These are phyloP conservation scores for Miichthys miiuy DNA, from an alignment of 2,797 vertebrate species.

Conservation along the genomic window DNA sequence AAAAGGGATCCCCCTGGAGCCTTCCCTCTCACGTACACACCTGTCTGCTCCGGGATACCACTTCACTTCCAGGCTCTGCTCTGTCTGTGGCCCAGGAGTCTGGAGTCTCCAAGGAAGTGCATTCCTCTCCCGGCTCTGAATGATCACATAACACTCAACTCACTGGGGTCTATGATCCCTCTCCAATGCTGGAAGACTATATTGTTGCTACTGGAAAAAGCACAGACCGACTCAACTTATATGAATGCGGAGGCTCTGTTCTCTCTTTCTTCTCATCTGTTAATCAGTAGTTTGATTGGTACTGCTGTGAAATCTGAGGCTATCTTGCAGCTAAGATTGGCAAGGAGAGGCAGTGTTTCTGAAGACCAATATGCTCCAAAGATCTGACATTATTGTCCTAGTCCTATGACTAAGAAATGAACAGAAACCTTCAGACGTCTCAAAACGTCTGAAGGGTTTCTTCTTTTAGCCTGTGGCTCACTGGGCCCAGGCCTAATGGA, in stretches of 20 bases:
- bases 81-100: slow-evolving; percentile 78
- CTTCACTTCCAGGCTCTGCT: slow-evolving; percentile 72
- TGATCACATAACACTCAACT: slow-evolving; percentile 79
- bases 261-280: slow-evolving; percentile 29
- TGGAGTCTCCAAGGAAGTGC: slow-evolving; percentile 79
- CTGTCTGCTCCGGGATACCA: slow-evolving; percentile 77
- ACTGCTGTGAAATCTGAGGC: slow-evolving; percentile 42
- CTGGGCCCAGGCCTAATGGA: slow-evolving; percentile 47
- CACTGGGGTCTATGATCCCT: slow-evolving; percentile 52
- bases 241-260: slow-evolving; percentile 40
- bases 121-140: slow-evolving; percentile 75
- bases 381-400: slow-evolving; percentile 5
- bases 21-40: slow-evolving; percentile 74
- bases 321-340: slow-evolving; percentile 6
- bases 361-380: slow-evolving; percentile 1
- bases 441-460: slow-evolving; percentile 47
- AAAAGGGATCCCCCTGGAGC: slow-evolving; percentile 78
- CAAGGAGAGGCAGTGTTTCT: slow-evolving; percentile 11
- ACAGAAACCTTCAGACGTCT: slow-evolving; percentile 31
- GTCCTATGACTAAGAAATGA: slow-evolving; percentile 23
- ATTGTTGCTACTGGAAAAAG: slow-evolving; percentile 47
- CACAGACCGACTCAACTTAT: slow-evolving; percentile 22
- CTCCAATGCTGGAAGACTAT: slow-evolving; percentile 49
- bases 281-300: slow-evolving; percentile 36
- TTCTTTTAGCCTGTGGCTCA: slow-evolving; percentile 51